These are phyloP conservation scores for Pseudocheirus occidentalis DNA, from an alignment of 2,797 vertebrate species.

Conservation along the genomic window DNA sequence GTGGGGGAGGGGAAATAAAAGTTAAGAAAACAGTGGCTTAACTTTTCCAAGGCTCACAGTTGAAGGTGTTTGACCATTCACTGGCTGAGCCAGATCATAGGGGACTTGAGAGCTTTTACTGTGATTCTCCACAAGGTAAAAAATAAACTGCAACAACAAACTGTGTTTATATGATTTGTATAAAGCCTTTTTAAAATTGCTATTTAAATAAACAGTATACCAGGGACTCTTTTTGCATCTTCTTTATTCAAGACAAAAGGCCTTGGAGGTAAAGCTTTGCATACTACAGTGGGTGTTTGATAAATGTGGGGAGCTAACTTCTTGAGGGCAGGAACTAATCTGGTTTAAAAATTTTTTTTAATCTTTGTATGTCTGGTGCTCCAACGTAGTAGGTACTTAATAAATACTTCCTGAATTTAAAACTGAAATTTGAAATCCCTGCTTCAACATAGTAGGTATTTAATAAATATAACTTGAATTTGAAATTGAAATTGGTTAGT, in stretches of 20 bases:
- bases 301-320: not conserved
- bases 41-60: constrained; percentile 83
- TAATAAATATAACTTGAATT: not conserved
- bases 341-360: not conserved
- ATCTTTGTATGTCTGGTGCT: not conserved
- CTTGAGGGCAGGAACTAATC: not conserved
- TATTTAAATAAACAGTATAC: constrained; percentile 97
- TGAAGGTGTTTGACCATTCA: constrained; percentile 83
- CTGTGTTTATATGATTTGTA: constrained; percentile 99
- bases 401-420: not conserved
- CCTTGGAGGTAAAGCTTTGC: not conserved
- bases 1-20: constrained; percentile 56
- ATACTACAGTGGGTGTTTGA: not conserved
- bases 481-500: not conserved
- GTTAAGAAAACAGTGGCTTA: constrained; percentile 76
- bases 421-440: not conserved
- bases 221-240: constrained; percentile 77
- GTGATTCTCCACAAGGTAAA: constrained; percentile 88
- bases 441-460: not conserved
- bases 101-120: constrained; percentile 89
- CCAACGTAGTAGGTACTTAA: not conserved
- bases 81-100: constrained; percentile 88
- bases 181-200: constrained; percentile 94
- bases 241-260: constrained; percentile 49
- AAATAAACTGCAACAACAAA: constrained; percentile 85